Percentiles rank a stretch among this genome's conserved stretches.
Evolutionary conservation across 2,888 invertebrate species (phyloP).

Genomic region (Schizaphis graminum): DNA sequence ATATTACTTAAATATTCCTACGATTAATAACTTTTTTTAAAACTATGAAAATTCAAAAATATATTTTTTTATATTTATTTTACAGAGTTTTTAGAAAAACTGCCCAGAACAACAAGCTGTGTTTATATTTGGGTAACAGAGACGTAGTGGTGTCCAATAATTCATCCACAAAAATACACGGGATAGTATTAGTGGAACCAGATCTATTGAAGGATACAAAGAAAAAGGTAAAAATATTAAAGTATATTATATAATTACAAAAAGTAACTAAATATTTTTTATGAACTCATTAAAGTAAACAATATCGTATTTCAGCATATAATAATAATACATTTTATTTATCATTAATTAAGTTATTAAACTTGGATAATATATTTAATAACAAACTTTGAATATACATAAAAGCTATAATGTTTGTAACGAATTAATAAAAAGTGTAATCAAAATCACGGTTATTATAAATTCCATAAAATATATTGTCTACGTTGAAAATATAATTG

Average conservation of each 20-base stretch:
- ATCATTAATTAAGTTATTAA: not conserved
- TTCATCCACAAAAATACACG: constrained; percentile 85
- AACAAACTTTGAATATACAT: not conserved
- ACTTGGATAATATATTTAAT: not conserved
- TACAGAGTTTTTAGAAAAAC: constrained; percentile 88
- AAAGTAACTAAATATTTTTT: not conserved
- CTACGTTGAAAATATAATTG: not conserved
- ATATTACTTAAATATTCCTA: not conserved
- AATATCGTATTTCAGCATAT: not conserved
- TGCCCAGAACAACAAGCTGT: constrained; percentile 87
- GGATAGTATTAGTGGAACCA: constrained; percentile 92
- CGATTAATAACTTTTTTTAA: not conserved
- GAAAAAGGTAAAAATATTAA: constrained; percentile 75
- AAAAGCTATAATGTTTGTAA: not conserved
- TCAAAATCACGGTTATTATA: not conserved
- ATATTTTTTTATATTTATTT: constrained; percentile 67
- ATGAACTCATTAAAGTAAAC: not conserved
- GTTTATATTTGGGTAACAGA: constrained; percentile 84
- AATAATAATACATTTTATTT: constrained; percentile 18
- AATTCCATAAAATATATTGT: not conserved
- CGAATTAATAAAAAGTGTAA: not conserved
- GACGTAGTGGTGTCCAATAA: constrained; percentile 84
- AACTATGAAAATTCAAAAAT: not conserved
- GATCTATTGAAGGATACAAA: constrained; percentile 80
- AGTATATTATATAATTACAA: not conserved